Evolutionary conservation across 2,888 invertebrate genomes (phyloP), one percentile per base, ranked within the genome.

Genomic region (Stenodema calcarata): DNA sequence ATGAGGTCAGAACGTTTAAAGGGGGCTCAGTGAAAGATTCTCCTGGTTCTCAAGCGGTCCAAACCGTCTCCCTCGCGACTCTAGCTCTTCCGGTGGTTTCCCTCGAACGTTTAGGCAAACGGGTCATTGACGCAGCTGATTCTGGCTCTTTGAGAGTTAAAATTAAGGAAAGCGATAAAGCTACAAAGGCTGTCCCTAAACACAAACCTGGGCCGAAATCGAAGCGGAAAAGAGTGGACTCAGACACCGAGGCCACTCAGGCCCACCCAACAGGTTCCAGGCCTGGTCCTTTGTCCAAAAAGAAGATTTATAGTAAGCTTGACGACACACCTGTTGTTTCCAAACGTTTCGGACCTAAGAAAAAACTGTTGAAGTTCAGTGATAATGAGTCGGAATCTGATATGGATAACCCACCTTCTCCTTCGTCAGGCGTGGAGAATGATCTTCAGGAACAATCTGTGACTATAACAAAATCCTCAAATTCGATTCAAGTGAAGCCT

Each of bases 111-210:
- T 35, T 84, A 16, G 73, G 84, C 0, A 18, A 73, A 28, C 73
- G 84, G 14, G 84, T 84, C 14, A 75, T 84, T 44, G 73, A 84
- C 11, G 84, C 84, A 14, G 84, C 84, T 44, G 84, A 84, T 18
- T 70, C 84, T 23, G 84, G 84, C 1, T 73, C 84, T 11, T 35
- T 84, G 75, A 73, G 84, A 73, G 84, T 84, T n/a, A 35, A 75
- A 12, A 84, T 84, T 23, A 84, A 84, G 44, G 84, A 84, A 28
- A 70, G 44, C 11, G 28, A 41, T 16, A 28, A 50, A 16, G 30
- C 75, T 18, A 0, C 12, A 3, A 47, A 44, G 28, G 0, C 28
- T 18, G 47, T n/a, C 9, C 70, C 16, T 7, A 73, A 73, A 30
- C 69, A 41, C 1, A 82, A 82, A 41, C 82, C 82, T 12, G 54